A percentile compares a stretch with the other conserved stretches of the same genome.
Conservation (phyloP, 2,113 vertebrate species). For the Aplodontia rufa region DNA sequence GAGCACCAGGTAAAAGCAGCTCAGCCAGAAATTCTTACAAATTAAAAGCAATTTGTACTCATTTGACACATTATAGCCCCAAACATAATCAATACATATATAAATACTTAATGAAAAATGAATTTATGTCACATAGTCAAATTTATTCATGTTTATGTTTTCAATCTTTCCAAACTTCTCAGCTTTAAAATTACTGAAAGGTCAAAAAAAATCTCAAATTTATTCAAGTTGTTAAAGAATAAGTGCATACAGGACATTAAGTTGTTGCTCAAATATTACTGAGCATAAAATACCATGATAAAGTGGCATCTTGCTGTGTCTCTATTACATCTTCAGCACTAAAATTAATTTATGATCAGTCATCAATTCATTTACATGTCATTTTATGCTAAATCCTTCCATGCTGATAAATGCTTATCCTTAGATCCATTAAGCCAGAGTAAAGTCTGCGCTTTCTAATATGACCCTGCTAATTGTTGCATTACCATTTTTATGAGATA, state of each 20-base stretch:
- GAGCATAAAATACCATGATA: slow-evolving; percentile 88
- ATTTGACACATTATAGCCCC: slow-evolving; percentile 63
- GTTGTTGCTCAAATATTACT: slow-evolving; percentile 87
- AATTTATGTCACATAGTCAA: slow-evolving; percentile 84
- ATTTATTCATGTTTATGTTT: slow-evolving; percentile 84
- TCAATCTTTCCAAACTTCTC: slow-evolving; percentile 77
- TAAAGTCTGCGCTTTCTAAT: slow-evolving; percentile 88
- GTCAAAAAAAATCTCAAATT: slow-evolving; percentile 80
- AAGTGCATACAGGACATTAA: slow-evolving; percentile 84
- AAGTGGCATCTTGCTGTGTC: slow-evolving; percentile 87
- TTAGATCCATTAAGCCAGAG: slow-evolving; percentile 87
- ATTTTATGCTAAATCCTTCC: slow-evolving; percentile 92
- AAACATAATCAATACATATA: slow-evolving; percentile 80
- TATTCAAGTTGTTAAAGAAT: slow-evolving; percentile 84
- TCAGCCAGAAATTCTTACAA: slow-evolving; percentile 8
- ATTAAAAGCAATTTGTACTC: slow-evolving; percentile 19
- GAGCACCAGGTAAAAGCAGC: neutral
- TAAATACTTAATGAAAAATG: slow-evolving; percentile 85
- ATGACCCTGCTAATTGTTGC: slow-evolving; percentile 89
- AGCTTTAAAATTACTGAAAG: slow-evolving; percentile 82
- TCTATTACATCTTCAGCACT: slow-evolving; percentile 90
- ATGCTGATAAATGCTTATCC: slow-evolving; percentile 90
- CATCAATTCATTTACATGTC: slow-evolving; percentile 95
- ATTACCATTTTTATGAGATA: slow-evolving; percentile 91
- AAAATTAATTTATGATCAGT: slow-evolving; percentile 97